phyloP scores from a whole-genome alignment of 1,140 invertebrate species.

The Arctopsyche grandis region DNA sequence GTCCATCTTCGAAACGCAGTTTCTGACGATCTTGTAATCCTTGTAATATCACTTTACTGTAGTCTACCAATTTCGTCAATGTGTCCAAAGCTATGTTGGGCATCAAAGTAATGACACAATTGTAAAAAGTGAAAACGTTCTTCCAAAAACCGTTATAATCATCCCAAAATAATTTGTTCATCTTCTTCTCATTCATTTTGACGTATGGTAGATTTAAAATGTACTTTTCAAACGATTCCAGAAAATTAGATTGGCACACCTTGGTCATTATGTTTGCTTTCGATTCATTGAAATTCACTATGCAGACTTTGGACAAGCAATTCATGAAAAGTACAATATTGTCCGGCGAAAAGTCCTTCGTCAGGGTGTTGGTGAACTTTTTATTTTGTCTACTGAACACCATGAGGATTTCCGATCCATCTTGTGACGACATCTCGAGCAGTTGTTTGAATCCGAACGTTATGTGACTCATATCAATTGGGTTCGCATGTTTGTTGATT shows the following conservation, averaged over 20 bases:
- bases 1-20: not conserved
- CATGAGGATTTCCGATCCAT: not conserved
- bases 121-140: not conserved
- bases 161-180: slow-evolving; percentile 20
- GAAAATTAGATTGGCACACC: slow-evolving; percentile 1
- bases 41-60: not conserved
- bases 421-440: not conserved
- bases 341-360: not conserved
- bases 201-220: slow-evolving; percentile 2
- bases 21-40: not conserved
- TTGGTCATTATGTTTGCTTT: not conserved
- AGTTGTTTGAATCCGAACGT: slow-evolving; percentile 6
- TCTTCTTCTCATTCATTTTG: not conserved
- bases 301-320: not conserved
- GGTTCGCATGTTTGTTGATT: no score
- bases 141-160: slow-evolving; percentile 2
- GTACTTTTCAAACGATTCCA: not conserved
- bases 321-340: slow-evolving; percentile 14
- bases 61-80: not conserved
- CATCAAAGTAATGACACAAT: not conserved
- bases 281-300: not conserved
- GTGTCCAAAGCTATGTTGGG: not conserved
- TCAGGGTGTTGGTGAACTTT: not conserved
- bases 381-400: not conserved
- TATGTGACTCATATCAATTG: not conserved